Conservation (phyloP, 2,113 vertebrate genomes). For the Willisornis vidua region DNA sequence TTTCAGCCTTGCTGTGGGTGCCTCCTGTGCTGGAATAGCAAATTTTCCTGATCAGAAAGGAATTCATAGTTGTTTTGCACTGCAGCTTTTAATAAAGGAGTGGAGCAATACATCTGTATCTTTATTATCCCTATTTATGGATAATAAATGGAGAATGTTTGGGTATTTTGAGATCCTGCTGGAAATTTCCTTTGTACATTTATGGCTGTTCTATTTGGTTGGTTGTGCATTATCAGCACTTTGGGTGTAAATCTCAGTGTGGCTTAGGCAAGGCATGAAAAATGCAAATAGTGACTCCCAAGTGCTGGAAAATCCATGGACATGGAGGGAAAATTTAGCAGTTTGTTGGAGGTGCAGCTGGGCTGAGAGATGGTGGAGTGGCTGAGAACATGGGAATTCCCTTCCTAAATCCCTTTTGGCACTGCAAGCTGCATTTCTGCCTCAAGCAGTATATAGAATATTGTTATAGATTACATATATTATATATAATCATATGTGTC, state of each 20-base stretch:
- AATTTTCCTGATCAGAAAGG: neutral
- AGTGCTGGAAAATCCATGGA: neutral
- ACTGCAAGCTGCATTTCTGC: neutral
- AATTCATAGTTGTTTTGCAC: neutral
- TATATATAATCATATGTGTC: neutral
- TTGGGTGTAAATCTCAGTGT: neutral
- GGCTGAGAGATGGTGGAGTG: neutral
- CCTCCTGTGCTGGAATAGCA: neutral
- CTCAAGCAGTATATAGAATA: accelerated
- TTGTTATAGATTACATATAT: neutral
- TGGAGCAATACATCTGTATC: neutral
- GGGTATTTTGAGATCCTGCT: neutral
- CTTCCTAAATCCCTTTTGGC: neutral
- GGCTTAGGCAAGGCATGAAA: neutral
- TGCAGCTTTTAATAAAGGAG: neutral
- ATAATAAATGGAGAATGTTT: neutral
- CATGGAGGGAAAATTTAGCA: neutral
- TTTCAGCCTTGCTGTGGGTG: neutral
- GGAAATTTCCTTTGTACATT: neutral
- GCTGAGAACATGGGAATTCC: neutral
- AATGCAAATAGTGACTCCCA: neutral
- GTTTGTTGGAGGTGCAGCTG: neutral
- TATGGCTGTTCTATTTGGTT: neutral
- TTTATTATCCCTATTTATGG: neutral
- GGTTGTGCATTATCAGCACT: neutral